Base-by-base conservation (phyloP, 2,888 invertebrate genomes). In the Bombylius major region DNA sequence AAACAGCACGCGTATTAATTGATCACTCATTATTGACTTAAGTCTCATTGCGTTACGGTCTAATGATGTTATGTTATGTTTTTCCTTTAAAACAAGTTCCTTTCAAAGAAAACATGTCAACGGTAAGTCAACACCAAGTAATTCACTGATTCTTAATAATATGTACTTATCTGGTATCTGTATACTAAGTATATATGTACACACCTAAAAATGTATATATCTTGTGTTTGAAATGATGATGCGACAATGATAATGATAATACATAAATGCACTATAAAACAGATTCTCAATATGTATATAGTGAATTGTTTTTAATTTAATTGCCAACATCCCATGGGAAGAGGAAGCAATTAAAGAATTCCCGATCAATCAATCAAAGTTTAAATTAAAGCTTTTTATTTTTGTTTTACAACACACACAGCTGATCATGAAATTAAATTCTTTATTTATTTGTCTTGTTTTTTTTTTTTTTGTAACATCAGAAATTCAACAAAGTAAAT, bases 61-160 rank as follows among this genome's bases (percentile, higher is more conserved):
- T 34, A 54, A 34, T 42, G 48, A 54, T 42, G 7, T 42, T 7
- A 42, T 42, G 39, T 42, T 42, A 42, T 54, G 39, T 47, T 23
- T 47, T 54, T 54, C 53, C 53, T 54, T 42, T 54, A 54, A 54
- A 48, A 54, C 53, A 54, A 54, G 53, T 54, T 54, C 53, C 53
- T 48, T 53, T 54, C 32, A n/a, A 32, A 31, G 32, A 42, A 36
- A 42, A 42, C 39, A 42, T 42, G 39, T 42, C 39, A 42, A 11
- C 4, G 39, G 8, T 42, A 42, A 23, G 23, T 23, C 23, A 23
- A 23, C 23, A 23, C 23, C 23, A 23, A 23, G 23, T 23, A 23
- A 23, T 6, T 11, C 32, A 14, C 44, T 44, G 12, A 44, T 53
- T 33, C 34, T 33, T 33, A 13, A 46, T 23, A 53, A 47, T 53